phyloP scores from a whole-genome alignment of 2,797 vertebrate genomes.

The Lateolabrax maculatus region DNA sequence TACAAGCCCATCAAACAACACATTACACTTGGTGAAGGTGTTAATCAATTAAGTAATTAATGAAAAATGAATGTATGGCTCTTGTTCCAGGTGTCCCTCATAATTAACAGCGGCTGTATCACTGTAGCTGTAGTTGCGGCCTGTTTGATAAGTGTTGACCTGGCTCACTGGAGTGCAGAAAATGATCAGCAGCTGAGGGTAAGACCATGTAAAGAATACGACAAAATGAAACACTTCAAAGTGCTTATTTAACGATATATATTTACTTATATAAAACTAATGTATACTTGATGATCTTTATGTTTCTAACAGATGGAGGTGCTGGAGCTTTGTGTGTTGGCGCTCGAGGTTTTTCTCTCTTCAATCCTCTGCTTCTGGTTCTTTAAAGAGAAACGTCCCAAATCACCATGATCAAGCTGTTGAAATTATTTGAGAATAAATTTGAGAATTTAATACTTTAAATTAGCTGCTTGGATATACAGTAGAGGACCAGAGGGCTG shows the following conservation, averaged over 20 bases:
- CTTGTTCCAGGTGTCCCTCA: slow-evolving; percentile 70
- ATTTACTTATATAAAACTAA: not conserved
- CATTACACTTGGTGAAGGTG: not conserved
- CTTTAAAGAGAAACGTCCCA: slow-evolving; percentile 37
- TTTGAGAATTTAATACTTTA: not conserved
- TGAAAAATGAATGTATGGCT: not conserved
- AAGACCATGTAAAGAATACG: not conserved
- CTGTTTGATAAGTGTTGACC: slow-evolving; percentile 72
- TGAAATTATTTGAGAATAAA: not conserved
- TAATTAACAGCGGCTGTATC: slow-evolving; percentile 73
- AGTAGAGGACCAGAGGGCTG: not conserved
- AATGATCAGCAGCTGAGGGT: slow-evolving; percentile 26
- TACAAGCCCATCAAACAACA: not conserved
- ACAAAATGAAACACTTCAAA: not conserved
- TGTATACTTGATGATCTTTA: slow-evolving; percentile 5
- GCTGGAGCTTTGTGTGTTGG: slow-evolving; percentile 75
- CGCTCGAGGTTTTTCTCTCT: slow-evolving; percentile 73
- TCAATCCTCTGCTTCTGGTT: slow-evolving; percentile 75
- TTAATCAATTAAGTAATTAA: not conserved
- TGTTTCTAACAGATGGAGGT: slow-evolving; percentile 75
- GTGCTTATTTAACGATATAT: not conserved
- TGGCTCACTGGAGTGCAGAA: accelerated
- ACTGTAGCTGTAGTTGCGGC: slow-evolving; percentile 46
- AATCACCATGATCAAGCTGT: slow-evolving; percentile 32
- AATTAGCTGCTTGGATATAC: not conserved